Conservation (phyloP, 2,113 vertebrate species). For the Syngnathoides biaculeatus region DNA sequence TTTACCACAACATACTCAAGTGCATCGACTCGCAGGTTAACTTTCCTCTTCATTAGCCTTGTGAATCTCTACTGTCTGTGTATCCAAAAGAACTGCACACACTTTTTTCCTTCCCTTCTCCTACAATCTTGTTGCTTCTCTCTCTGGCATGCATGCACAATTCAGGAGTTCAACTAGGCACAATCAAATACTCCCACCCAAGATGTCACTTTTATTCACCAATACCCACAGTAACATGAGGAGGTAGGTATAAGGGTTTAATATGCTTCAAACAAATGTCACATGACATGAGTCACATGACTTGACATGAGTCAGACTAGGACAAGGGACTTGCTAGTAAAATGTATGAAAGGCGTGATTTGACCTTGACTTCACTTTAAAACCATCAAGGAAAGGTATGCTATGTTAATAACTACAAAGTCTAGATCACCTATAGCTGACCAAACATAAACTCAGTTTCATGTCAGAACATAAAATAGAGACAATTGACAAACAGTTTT, state of each 20-base stretch:
- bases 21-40: conserved; percentile 45
- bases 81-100: conserved; percentile 6
- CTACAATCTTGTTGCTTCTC: conserved; percentile 23
- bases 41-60: conserved; percentile 12
- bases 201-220: conserved; percentile 85
- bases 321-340: not conserved
- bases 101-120: conserved; percentile 18
- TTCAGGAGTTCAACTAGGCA: conserved; percentile 78
- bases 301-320: too few species aligned
- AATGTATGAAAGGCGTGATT: not conserved
- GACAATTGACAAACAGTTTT: too few species aligned
- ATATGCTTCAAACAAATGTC: conserved; percentile 28
- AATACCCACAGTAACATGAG: conserved; percentile 74
- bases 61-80: conserved; percentile 12
- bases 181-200: conserved; percentile 81
- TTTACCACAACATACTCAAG: not conserved
- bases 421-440: too few species aligned
- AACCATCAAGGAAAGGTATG: too few species aligned
- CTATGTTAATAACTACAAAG: too few species aligned
- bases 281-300: not conserved
- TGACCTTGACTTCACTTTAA: not conserved
- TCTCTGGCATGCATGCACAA: conserved; percentile 59
- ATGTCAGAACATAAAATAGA: too few species aligned
- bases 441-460: too few species aligned
- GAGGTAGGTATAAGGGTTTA: conserved; percentile 74